These are phyloP conservation scores for Amphipyra berbera DNA, from an alignment of 2,888 invertebrate species.

Conservation along the genomic window DNA sequence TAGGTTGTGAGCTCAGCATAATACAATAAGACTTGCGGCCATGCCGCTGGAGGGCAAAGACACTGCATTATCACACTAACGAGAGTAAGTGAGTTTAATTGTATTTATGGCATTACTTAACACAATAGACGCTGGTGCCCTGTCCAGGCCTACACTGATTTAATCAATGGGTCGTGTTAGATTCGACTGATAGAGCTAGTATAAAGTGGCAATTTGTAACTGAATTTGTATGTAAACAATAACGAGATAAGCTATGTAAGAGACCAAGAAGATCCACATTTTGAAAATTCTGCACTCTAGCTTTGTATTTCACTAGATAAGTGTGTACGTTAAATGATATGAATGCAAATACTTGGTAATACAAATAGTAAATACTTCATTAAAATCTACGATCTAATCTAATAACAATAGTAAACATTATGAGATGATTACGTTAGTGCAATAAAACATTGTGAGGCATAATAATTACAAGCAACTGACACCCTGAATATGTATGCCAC, in stretches of 20 bases:
- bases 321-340: background rate
- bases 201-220: conserved; percentile 2
- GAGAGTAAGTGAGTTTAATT: conserved; percentile 88
- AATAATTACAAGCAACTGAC: conserved; percentile 10
- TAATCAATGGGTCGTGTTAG: conserved; percentile 43
- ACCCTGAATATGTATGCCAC: background rate
- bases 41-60: conserved; percentile 80
- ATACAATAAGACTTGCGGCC: conserved; percentile 68
- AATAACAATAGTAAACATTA: background rate
- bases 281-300: too few species aligned
- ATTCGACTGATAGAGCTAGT: conserved; percentile 47
- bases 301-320: too few species aligned
- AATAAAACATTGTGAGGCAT: conserved; percentile 18
- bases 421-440: conserved; percentile 18
- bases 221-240: background rate
- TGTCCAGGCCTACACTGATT: conserved; percentile 62
- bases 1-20: conserved; percentile 51
- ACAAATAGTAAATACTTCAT: conserved; percentile 7
- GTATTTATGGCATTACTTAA: conserved; percentile 85
- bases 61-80: conserved; percentile 84
- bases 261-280: background rate
- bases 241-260: background rate
- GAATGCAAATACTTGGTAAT: conserved; percentile 28
- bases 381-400: conserved; percentile 16
- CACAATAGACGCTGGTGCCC: conserved; percentile 75